Conservation (phyloP, 2,113 vertebrate genomes). For the Heterotilapia buettikoferi region DNA sequence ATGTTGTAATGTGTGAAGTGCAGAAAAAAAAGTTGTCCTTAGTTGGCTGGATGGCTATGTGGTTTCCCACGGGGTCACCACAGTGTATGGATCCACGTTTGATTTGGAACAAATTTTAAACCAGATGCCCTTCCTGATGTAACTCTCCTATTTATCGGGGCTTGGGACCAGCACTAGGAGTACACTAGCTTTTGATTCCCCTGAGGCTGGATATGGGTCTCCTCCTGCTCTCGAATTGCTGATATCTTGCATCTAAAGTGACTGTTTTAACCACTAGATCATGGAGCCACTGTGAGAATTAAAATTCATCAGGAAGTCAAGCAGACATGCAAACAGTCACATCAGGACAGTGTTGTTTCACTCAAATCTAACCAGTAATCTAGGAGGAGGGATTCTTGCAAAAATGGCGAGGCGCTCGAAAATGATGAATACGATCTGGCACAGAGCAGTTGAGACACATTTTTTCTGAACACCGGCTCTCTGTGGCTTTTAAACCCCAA, state of each 20-base stretch:
- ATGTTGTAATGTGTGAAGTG: neutral
- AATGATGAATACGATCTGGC: neutral
- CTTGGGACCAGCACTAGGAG: neutral
- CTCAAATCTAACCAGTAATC: neutral
- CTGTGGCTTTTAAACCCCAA: neutral
- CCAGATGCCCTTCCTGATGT: neutral
- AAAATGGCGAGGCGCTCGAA: rapidly evolving
- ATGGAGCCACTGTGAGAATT: neutral
- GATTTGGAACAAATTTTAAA: neutral
- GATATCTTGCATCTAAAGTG: neutral
- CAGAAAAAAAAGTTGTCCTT: neutral
- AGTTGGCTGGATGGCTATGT: neutral
- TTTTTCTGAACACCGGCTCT: rapidly evolving
- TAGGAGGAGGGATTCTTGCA: neutral
- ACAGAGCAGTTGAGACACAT: rapidly evolving
- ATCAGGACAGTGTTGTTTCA: neutral
- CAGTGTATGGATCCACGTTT: neutral
- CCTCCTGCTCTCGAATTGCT: rapidly evolving
- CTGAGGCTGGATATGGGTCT: neutral
- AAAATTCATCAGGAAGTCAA: rapidly evolving
- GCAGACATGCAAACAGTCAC: neutral
- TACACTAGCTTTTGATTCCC: neutral
- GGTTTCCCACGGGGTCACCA: neutral
- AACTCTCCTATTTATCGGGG: neutral
- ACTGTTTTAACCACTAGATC: neutral